phyloP scores from a whole-genome alignment of 64 coral and sea anemone genomes.

The Montipora foliosa region DNA sequence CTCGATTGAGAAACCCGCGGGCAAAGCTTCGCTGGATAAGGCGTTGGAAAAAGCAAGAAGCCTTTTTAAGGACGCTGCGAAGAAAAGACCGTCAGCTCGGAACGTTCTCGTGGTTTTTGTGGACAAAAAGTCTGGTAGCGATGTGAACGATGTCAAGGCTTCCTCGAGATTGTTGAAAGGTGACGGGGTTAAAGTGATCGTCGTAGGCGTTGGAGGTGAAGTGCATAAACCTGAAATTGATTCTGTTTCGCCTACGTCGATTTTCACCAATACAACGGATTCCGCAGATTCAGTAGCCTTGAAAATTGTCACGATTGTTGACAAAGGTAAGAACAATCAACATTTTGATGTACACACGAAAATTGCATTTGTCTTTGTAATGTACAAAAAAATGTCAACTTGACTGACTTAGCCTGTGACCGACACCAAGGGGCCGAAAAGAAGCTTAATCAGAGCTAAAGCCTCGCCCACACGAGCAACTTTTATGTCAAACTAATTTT shows the following conservation, averaged over 20 bases:
- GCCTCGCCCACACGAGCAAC: too few relatives aligned
- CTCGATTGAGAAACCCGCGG: conserved; percentile 3
- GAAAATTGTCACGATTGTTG: conserved; percentile 39
- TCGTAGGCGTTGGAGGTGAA: conserved; percentile 70
- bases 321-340: conserved; percentile 33
- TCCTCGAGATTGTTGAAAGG: conserved; percentile 26
- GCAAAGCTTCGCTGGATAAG: conserved; percentile 24
- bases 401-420: too few relatives aligned
- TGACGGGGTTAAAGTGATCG: conserved; percentile 73
- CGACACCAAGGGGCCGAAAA: too few relatives aligned
- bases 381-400: neutral
- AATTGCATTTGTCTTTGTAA: neutral
- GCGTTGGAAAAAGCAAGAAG: conserved; percentile 29
- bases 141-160: conserved; percentile 41
- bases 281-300: conserved; percentile 20
- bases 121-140: conserved; percentile 29
- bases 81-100: neutral
- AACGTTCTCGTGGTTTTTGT: conserved; percentile 73
- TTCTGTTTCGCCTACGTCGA: neutral
- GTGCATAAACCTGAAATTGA: conserved; percentile 30
- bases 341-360: neutral
- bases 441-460: too few relatives aligned
- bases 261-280: conserved; percentile 47
- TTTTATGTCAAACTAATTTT: too few relatives aligned
- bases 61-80: conserved; percentile 23